Base-by-base conservation (phyloP, 2,113 vertebrate species). In the Apaloderma vittatum region DNA sequence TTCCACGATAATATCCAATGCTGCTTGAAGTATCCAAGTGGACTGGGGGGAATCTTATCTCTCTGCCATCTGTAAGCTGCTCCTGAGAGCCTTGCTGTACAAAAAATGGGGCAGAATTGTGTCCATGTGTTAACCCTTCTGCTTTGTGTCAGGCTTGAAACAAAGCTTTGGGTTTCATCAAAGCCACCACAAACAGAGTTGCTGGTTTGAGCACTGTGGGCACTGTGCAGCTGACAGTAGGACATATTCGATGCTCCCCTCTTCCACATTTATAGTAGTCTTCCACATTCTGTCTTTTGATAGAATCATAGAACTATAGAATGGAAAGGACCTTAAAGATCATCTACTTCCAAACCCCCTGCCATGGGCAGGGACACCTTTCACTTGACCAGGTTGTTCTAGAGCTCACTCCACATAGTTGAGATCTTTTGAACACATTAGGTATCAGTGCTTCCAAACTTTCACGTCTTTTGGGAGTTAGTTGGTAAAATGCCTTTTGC, bases 161-260 rank as follows among this genome's bases (percentile, higher is more conserved):
- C 19, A 40, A 93, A 71, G 59, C 17, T 37, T 18, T 36, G 27
- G 37, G 43, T n/a, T 92, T 63, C 62, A 57, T 19, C 32, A 59
- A 52, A 65, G 16, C 20, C 70, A 12, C 37, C 32, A 20, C 12
- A 48, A n/a, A 37, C 32, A n/a, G 37, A 37, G 45, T 29, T 2
- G 2, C 57, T 78, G 74, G 1, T 72, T 24, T 81, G 73, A 74
- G 77, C 67, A 36, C 30, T 15, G 17, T 66, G 43, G 49, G 27
- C 0, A 0, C 55, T 45, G 37, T n/a, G 43, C n/a, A 62, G 15
- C 45, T 74, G 58, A 32, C 62, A 2, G 1, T 6, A 73, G 43
- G 77, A 51, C 24, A 11, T 1, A 30, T 48, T 22, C 3, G 6
- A 2, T 45, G 14, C 18, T 65, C 26, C 3, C 15, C 17, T 81